Evolutionary conservation across 2,113 vertebrate species (phyloP).

Genomic region (Ifrita kowaldi): DNA sequence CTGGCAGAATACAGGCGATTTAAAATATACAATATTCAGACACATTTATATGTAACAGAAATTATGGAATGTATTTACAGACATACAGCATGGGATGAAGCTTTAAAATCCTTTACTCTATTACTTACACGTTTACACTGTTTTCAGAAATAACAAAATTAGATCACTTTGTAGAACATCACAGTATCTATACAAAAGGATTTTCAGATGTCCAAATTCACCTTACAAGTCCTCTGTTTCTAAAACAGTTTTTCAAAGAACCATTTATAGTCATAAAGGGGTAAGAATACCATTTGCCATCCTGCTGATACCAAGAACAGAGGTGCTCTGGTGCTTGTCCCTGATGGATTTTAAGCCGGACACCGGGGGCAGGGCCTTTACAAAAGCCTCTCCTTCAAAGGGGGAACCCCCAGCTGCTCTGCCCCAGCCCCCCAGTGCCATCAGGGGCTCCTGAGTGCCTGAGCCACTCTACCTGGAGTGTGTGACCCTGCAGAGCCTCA

Average conservation of each 20-base stretch:
- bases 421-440: not conserved
- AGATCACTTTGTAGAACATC: conserved; percentile 60
- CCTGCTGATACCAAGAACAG: not conserved
- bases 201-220: conserved; percentile 29
- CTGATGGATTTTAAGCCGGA: not conserved
- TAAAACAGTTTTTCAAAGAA: not conserved
- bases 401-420: not conserved
- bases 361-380: fast-evolving
- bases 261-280: not conserved
- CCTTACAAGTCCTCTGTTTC: conserved; percentile 39
- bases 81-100: conserved; percentile 70
- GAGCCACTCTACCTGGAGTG: fast-evolving
- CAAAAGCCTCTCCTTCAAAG: not conserved
- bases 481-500: not conserved
- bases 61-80: conserved; percentile 79
- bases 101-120: conserved; percentile 69
- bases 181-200: conserved; percentile 43
- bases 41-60: conserved; percentile 71
- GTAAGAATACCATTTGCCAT: not conserved
- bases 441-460: fast-evolving
- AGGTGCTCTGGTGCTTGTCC: not conserved
- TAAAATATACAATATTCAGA: conserved; percentile 69
- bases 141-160: conserved; percentile 68
- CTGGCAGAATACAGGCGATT: conserved; percentile 64
- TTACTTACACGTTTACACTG: conserved; percentile 78